Percentiles rank a stretch among this genome's conserved stretches.
phyloP scores from a whole-genome alignment of 2,113 vertebrate species.

The Chamaetylas fuelleborni region DNA sequence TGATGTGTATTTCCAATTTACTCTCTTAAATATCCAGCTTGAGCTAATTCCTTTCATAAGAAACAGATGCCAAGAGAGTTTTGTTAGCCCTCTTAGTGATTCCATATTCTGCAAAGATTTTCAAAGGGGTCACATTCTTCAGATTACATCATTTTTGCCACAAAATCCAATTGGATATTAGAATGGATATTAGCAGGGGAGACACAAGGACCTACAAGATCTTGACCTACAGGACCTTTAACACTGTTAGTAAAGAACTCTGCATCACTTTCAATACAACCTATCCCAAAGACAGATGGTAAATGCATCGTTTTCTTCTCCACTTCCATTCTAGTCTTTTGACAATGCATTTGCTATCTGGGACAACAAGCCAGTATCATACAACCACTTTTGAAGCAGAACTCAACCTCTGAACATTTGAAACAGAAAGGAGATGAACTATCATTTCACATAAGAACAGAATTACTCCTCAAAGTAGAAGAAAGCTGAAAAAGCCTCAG shows the following conservation, averaged over 20 bases:
- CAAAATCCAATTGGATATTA: not conserved
- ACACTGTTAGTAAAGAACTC: not conserved
- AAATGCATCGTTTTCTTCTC: not conserved
- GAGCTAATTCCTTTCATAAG: not conserved
- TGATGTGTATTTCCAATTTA: not conserved
- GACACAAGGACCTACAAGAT: not conserved
- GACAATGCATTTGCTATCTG: not conserved
- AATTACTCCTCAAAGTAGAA: not conserved
- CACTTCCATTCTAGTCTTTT: not conserved
- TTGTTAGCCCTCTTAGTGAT: not conserved
- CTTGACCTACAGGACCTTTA: not conserved
- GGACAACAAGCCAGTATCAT: not conserved
- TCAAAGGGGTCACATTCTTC: not conserved
- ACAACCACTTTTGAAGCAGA: not conserved
- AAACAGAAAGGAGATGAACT: not conserved
- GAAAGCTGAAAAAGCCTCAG: not conserved
- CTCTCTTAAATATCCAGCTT: not conserved
- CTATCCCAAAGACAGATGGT: not conserved
- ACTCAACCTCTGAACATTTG: not conserved
- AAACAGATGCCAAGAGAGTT: not conserved
- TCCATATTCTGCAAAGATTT: not conserved
- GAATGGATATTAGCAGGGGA: not conserved
- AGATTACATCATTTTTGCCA: not conserved
- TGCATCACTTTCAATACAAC: not conserved
- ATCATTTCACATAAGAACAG: not conserved